phyloP scores from a whole-genome alignment of 2,797 vertebrate species.

The Gallinago solitaria region DNA sequence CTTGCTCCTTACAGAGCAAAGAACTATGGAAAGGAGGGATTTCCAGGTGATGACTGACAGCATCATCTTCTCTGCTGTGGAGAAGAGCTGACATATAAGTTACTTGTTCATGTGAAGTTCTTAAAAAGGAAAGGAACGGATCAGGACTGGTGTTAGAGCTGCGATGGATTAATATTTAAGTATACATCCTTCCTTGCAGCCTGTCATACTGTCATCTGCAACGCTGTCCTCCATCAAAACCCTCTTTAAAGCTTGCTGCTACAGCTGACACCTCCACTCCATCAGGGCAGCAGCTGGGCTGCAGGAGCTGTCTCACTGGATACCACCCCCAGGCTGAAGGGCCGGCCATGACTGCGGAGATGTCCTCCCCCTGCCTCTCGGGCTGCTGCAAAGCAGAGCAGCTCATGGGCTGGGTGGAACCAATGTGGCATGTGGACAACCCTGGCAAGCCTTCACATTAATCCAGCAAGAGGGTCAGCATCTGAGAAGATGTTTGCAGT shows the following conservation, averaged over 20 bases:
- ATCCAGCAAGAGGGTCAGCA: neutral
- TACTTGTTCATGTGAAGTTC: neutral
- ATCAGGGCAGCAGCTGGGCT: neutral
- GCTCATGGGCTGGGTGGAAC: neutral
- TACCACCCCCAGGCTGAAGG: neutral
- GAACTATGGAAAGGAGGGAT: neutral
- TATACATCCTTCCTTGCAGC: neutral
- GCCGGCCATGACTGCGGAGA: neutral
- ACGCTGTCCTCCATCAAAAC: neutral
- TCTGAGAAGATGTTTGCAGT: fast-evolving
- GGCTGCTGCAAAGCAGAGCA: neutral
- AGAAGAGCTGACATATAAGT: neutral
- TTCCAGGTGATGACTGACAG: neutral
- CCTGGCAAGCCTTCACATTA: neutral
- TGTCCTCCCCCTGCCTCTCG: neutral
- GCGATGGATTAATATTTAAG: neutral
- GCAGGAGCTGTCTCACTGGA: neutral
- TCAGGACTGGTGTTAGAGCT: neutral
- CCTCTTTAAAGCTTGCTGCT: neutral
- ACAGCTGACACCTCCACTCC: neutral
- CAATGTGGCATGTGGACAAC: fast-evolving
- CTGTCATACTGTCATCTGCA: neutral
- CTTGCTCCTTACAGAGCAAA: neutral
- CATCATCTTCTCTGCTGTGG: neutral
- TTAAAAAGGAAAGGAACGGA: neutral